Percentiles rank a stretch among this genome's conserved stretches.
Conservation (phyloP, 2,888 invertebrate species). For the Lepidocyrtinus sp. region DNA sequence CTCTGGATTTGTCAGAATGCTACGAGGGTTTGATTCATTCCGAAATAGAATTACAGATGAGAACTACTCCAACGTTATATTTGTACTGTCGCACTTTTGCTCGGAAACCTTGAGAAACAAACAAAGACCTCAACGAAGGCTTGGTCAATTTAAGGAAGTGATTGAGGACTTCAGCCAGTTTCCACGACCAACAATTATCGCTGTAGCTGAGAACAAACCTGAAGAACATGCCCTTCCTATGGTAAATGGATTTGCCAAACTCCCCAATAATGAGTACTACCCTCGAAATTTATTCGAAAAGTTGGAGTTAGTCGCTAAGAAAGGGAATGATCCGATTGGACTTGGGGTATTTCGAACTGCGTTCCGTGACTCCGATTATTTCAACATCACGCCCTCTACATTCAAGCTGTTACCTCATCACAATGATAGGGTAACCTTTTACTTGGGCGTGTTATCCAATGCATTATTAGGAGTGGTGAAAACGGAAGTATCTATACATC, state of each 20-base stretch:
- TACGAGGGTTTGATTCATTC: slow-evolving; percentile 31
- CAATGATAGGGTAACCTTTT: too few relatives aligned
- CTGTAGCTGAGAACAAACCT: slow-evolving; percentile 48
- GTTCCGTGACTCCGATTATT: background rate
- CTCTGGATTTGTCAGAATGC: slow-evolving; percentile 33
- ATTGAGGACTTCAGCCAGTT: slow-evolving; percentile 45
- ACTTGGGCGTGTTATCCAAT: too few relatives aligned
- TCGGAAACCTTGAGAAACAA: slow-evolving; percentile 25
- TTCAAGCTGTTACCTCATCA: too few relatives aligned
- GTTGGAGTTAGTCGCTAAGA: slow-evolving; percentile 22
- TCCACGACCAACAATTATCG: slow-evolving; percentile 39
- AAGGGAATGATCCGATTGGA: slow-evolving; percentile 40
- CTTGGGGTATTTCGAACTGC: slow-evolving; percentile 36
- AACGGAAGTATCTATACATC: slow-evolving; percentile 34
- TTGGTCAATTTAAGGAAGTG: slow-evolving; percentile 19
- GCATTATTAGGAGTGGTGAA: too few relatives aligned
- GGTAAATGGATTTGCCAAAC: slow-evolving; percentile 40
- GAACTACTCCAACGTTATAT: slow-evolving; percentile 48
- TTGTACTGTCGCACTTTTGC: slow-evolving; percentile 51
- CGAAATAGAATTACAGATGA: slow-evolving; percentile 31
- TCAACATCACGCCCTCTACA: slow-evolving; percentile 13
- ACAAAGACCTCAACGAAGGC: slow-evolving; percentile 14
- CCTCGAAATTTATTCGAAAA: slow-evolving; percentile 47
- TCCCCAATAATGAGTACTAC: slow-evolving; percentile 49
- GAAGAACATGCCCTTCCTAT: slow-evolving; percentile 22